phyloP scores from a whole-genome alignment of 2,113 vertebrate genomes.

The Mola mola region DNA sequence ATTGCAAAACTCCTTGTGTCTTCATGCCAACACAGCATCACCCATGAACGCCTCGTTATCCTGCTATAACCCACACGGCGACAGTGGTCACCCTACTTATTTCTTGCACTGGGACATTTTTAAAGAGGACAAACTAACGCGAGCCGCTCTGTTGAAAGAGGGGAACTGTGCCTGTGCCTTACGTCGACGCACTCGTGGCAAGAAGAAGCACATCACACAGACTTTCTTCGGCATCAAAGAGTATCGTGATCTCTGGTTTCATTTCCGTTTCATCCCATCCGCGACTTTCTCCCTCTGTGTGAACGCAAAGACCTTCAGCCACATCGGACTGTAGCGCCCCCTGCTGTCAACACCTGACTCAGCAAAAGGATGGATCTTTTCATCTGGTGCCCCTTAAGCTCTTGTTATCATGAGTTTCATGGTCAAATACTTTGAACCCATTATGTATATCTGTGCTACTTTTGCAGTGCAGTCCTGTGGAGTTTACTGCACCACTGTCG shows the following conservation, averaged over 20 bases:
- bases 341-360: constrained; percentile 21
- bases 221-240: constrained; percentile 67
- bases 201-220: constrained; percentile 95
- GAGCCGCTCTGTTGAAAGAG: constrained; percentile 94
- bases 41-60: too few species aligned
- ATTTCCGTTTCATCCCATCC: constrained; percentile 18
- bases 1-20: too few species aligned
- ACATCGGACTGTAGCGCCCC: constrained; percentile 3
- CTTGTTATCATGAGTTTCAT: neutral
- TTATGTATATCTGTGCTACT: neutral
- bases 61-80: too few species aligned
- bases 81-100: constrained; percentile 87
- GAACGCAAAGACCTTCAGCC: constrained; percentile 71
- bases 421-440: neutral
- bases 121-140: constrained; percentile 71
- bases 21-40: too few species aligned
- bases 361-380: neutral
- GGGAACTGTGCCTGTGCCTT: constrained; percentile 97
- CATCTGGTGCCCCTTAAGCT: neutral
- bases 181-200: constrained; percentile 96
- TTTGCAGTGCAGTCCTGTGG: neutral
- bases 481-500: neutral
- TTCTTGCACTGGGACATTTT: constrained; percentile 86
- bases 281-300: constrained; percentile 3
- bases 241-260: constrained; percentile 35